These are phyloP conservation scores for Sorex araneus DNA, from an alignment of 2,113 vertebrate species.

Conservation along the genomic window DNA sequence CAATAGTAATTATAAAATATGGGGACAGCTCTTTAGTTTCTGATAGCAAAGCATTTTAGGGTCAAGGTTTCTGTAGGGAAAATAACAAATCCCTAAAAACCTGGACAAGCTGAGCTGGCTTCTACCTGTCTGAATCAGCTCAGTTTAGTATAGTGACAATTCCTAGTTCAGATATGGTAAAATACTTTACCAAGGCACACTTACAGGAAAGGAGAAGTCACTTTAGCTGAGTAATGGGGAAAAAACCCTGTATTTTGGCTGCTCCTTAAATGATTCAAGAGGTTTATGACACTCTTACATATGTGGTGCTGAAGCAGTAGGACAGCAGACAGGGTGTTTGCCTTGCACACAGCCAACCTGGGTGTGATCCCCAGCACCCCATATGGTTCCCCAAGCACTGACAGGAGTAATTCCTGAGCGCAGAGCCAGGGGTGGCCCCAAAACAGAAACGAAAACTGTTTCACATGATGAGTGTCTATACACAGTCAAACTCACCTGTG, in stretches of 20 bases:
- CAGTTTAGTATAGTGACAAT: constrained; percentile 46
- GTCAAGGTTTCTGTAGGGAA: constrained; percentile 34
- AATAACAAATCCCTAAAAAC: constrained; percentile 33
- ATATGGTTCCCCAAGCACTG: no score
- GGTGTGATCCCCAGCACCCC: no score
- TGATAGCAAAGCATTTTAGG: constrained; percentile 49
- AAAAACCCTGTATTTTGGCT: constrained; percentile 43
- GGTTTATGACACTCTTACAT: constrained; percentile 43
- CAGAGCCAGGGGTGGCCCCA: no score
- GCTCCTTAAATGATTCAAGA: neutral
- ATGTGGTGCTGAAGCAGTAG: no score
- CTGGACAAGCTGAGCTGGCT: constrained; percentile 54
- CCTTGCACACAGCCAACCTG: no score
- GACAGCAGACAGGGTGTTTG: no score
- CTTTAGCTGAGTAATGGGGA: constrained; percentile 48
- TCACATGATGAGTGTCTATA: neutral
- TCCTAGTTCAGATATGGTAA: constrained; percentile 20
- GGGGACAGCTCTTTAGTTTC: constrained; percentile 30
- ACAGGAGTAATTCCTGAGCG: no score
- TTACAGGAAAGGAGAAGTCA: constrained; percentile 23
- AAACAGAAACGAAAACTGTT: neutral
- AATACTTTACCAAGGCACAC: constrained; percentile 40
- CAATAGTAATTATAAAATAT: neutral
- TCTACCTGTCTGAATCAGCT: constrained; percentile 35
- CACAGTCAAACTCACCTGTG: neutral